A percentile compares a stretch with the other conserved stretches of the same genome.
Conservation (phyloP, 2,888 invertebrate species). For the Camponotus fellah region DNA sequence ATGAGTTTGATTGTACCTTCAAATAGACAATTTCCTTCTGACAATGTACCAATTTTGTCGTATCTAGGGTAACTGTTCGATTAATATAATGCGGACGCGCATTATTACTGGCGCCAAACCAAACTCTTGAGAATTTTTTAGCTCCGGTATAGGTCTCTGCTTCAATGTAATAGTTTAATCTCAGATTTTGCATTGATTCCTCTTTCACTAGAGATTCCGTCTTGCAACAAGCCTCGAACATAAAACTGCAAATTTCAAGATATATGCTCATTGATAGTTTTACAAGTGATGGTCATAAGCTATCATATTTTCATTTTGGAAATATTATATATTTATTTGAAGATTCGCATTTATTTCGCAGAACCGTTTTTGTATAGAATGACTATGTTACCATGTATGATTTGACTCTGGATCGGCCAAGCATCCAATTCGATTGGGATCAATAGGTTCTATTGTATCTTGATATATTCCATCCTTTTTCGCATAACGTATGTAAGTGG, state of each 20-base stretch:
- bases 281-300: no score
- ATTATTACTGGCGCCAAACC: conserved; percentile 89
- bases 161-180: conserved; percentile 92
- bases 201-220: conserved; percentile 89
- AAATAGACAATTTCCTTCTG: conserved; percentile 94
- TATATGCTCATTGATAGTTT: background rate
- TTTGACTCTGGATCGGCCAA: conserved; percentile 89
- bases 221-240: conserved; percentile 94
- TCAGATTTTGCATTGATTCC: conserved; percentile 86
- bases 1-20: conserved; percentile 86
- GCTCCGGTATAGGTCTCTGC: conserved; percentile 93
- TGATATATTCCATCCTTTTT: conserved; percentile 80
- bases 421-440: conserved; percentile 93
- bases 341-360: background rate
- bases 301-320: no score
- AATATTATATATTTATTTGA: background rate
- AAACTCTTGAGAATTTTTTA: conserved; percentile 93
- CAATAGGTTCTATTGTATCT: conserved; percentile 92
- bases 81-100: conserved; percentile 88
- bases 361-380: background rate
- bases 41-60: conserved; percentile 89
- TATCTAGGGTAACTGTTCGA: conserved; percentile 89
- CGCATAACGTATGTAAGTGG: conserved; percentile 90
- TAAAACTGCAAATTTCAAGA: conserved; percentile 87
- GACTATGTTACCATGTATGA: conserved; percentile 89